Evolutionary conservation across 2,888 invertebrate species (phyloP), one percentile per base, ranked within the genome.

Genomic region (Flexamia atlantica): DNA sequence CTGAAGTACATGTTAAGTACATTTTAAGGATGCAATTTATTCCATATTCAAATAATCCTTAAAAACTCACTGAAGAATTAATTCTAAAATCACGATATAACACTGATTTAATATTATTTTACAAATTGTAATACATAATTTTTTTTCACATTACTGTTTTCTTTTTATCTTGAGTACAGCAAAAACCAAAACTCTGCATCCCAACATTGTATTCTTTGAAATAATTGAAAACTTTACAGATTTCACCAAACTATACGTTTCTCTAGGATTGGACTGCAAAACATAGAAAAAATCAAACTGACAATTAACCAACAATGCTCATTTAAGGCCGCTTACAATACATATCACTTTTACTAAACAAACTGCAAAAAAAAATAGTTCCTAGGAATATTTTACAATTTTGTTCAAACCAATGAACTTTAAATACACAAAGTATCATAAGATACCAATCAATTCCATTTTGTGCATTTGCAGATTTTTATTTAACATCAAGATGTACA

Each of bases 381-480:
- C 14, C 28, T 23, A 12, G 4, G n/a, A 64, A 64, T 64, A 64
- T 30, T 25, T 9, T 25, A 60, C 60, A 25, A 60, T 23, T 60
- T 30, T 25, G 30, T 28, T 17, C 17, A 72, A 72, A 40, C 17
- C 40, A n/a, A 72, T 72, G 14, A 68, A 32, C 42, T 20, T 72
- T 20, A 72, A 72, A 40, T 40, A 72, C 20, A 72, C 36, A 72
- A 36, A 72, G 36, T 40, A 72, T 72, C 20, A 40, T 14, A 3
- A n/a, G 36, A 72, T 40, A 72, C 72, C 17, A 36, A 57, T 79
- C 79, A 79, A 79, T 79, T 79, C 79, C 79, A 14, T 57, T 79
- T 30, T 79, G 79, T 79, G 79, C 79, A 79, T 57, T 32, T 79
- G 79, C 79, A 79, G 79, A 57, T 30, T 30, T 32, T n/a, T 68